Evolutionary conservation across 2,797 vertebrate species (phyloP), one percentile per base, ranked within the genome.

Genomic region (Bovichtus diacanthus): DNA sequence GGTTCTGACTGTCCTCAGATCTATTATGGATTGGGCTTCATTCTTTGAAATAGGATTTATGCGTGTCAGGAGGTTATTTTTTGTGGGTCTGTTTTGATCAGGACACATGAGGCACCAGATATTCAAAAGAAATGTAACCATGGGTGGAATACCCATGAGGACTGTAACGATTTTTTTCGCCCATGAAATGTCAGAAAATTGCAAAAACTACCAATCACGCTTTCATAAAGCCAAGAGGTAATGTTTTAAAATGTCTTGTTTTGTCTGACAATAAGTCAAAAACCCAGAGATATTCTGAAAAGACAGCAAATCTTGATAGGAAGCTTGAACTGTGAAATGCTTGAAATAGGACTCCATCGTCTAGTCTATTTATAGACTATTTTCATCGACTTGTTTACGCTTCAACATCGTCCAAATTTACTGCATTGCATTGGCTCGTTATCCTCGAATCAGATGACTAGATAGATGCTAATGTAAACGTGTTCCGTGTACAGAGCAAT

Each of bases 1-100:
- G n/a, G n/a, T n/a, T 55, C 16, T 23, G n/a, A 50, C 34, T 9
- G 54, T n/a, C n/a, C n/a, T n/a, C n/a, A 49, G 54, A 71, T 61
- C n/a, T 47, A 10, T 58, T 25, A 36, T 3, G 18, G 29, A 49
- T 18, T 8, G 5, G n/a, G 13, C 13, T 50, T 70, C 4, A 11
- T 39, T 47, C 12, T 60, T 50, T 43, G 8, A 29, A 50, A 70
- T 50, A 21, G 9, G 21, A 29, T 59, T 43, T 44, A 43, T 44
- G n/a, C n/a, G n/a, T n/a, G 51, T 31, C 27, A 27, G 55, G 4
- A 34, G 18, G 12, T 39, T 67, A n/a, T 54, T 65, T 43, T 54
- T 1, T 39, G 18, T 2, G 38, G 23, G 34, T 29, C 36, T n/a
- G n/a, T n/a, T n/a, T n/a, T n/a, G n/a, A 18, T n/a, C n/a, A n/a